These are phyloP conservation scores for Onychomys torridus DNA, from an alignment of 2,797 vertebrate genomes.

Conservation along the genomic window DNA sequence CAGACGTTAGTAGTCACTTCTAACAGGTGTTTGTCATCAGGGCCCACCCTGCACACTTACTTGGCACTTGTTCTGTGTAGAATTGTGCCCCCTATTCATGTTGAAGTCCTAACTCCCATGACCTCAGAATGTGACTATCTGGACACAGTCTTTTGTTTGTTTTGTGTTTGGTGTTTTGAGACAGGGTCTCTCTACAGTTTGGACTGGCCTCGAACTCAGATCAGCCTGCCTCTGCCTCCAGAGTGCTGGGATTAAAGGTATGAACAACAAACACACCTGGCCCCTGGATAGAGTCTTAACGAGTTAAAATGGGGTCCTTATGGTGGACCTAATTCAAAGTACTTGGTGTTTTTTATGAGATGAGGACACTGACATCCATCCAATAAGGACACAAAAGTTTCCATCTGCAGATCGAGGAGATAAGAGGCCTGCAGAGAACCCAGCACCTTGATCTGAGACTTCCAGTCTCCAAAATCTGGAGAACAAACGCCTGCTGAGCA, in stretches of 20 bases:
- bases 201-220: not conserved
- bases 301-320: not conserved
- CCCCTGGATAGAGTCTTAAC: not conserved
- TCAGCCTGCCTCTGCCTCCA: not conserved
- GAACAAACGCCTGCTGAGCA: not conserved
- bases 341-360: not conserved
- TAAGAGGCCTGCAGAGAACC: not conserved
- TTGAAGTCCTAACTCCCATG: not conserved
- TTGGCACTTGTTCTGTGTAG: not conserved
- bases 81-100: not conserved
- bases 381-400: not conserved
- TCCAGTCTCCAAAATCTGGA: not conserved
- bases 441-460: not conserved
- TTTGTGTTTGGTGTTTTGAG: not conserved
- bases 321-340: not conserved
- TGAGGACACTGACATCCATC: not conserved
- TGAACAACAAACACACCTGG: not conserved
- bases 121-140: not conserved
- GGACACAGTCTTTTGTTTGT: not conserved
- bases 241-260: not conserved
- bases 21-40: not conserved
- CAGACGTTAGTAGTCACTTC: not conserved
- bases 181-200: not conserved
- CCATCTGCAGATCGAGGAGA: not conserved
- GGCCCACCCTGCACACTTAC: too few species aligned